Conservation (phyloP, 2,113 vertebrate species). For the Arothron firmamentum region DNA sequence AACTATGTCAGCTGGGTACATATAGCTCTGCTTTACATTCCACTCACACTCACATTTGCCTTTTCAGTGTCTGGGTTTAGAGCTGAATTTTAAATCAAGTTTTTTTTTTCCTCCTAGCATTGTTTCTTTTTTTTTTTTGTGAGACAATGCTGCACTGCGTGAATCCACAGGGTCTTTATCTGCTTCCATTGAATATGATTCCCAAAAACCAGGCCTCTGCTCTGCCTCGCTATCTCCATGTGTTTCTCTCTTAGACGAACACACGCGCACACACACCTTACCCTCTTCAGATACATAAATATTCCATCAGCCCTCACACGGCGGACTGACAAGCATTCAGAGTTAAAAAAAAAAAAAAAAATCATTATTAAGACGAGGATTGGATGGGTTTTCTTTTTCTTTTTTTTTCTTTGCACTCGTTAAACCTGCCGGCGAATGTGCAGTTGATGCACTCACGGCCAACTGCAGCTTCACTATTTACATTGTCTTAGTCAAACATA, state of each 20-base stretch:
- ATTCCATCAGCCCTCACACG: slow-evolving; percentile 63
- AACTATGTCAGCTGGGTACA: slow-evolving; percentile 42
- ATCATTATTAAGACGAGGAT: no score
- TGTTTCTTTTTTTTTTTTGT: slow-evolving; percentile 50
- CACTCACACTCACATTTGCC: slow-evolving; percentile 57
- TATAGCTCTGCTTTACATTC: slow-evolving; percentile 65
- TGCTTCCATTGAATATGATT: slow-evolving; percentile 72
- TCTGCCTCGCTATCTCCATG: background rate
- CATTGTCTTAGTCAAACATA: background rate
- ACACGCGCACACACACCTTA: slow-evolving; percentile 17
- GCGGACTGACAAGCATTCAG: slow-evolving; percentile 55
- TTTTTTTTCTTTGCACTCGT: slow-evolving; percentile 1
- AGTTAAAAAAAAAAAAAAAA: slow-evolving; percentile 38
- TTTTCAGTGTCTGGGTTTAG: slow-evolving; percentile 65
- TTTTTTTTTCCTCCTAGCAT: slow-evolving; percentile 67
- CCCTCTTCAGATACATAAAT: slow-evolving; percentile 68
- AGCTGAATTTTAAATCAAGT: slow-evolving; percentile 78
- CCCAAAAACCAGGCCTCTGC: slow-evolving; percentile 58
- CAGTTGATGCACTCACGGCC: background rate
- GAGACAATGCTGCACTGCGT: slow-evolving; percentile 66
- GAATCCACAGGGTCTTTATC: slow-evolving; percentile 72
- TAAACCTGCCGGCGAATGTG: slow-evolving; percentile 16
- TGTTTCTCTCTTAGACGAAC: no score
- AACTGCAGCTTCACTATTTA: no score
- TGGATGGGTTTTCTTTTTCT: no score